Evolutionary conservation across 2,113 vertebrate species (phyloP), one percentile per base, ranked within the genome.

Genomic region (Corydoras sp.): DNA sequence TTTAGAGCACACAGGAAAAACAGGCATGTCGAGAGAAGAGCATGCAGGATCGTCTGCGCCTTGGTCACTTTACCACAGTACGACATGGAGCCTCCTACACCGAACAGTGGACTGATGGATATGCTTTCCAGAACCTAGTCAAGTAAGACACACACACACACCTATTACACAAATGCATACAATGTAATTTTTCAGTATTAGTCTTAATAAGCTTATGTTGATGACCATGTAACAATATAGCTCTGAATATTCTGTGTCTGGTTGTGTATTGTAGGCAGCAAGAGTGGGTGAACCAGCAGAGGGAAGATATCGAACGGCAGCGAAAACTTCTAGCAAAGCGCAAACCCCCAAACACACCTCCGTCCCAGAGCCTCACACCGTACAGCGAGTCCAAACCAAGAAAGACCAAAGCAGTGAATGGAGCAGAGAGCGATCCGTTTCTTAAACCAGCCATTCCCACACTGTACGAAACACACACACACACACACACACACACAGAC

Each of bases 111-210:
- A 97, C 95, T 55, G 97, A 99, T 85, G 97, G 97, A 83, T 98
- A 96, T 83, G 97, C 97, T 83, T 99, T 99, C 91, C 97, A 99
- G 80, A 99, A 99, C 87, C 93, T 99, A 85, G 95, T 99, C 87
- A 99, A 99, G 97, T 98, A 88, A 93, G 88, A 67, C 51, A 62
- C 55, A 62, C 18, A 50, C 53, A 60, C 58, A 58, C 32, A 64
- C 53, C 18, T 24, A 24, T 24, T 24, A 62, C 58, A 68, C 59
- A 13, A 35, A 60, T 32, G 18, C 18, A 1, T 43, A 43, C 35
- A 43, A 43, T 4, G 35, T 8, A 4, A 43, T 43, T 43, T 43
- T 43, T 43, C 7, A 43, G 35, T 43, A 43, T 43, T 43, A 43
- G 35, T 43, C 35, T 43, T 43, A 43, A 43, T 43, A 43, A 43